phyloP scores from a whole-genome alignment of 2,888 invertebrate species.

The Timema podura region DNA sequence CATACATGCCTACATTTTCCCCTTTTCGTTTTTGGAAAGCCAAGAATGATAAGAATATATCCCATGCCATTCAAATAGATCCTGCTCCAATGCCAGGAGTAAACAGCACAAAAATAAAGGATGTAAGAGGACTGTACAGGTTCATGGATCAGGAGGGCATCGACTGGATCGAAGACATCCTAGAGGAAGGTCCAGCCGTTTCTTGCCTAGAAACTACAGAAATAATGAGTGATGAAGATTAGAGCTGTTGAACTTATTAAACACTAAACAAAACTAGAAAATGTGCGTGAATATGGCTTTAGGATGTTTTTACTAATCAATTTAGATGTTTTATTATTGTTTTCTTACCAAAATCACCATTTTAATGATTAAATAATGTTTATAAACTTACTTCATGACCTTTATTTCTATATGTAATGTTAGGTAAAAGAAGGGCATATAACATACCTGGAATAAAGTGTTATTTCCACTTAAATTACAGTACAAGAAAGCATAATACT shows the following conservation, averaged over 20 bases:
- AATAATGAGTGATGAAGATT: background rate
- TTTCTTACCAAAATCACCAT: background rate
- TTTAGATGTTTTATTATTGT: background rate
- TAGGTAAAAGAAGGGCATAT: background rate
- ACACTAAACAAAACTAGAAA: background rate
- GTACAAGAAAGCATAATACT: background rate
- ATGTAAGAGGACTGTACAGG: background rate
- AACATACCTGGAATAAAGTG: background rate
- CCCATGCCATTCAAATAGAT: slow-evolving; percentile 8
- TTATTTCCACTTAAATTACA: background rate
- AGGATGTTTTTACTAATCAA: background rate
- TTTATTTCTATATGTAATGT: background rate
- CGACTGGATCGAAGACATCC: background rate
- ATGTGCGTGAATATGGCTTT: background rate
- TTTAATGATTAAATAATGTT: background rate
- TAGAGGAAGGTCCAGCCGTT: background rate
- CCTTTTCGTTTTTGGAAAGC: slow-evolving; percentile 9
- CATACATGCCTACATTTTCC: background rate
- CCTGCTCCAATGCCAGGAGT: slow-evolving; percentile 8
- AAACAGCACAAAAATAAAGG: background rate
- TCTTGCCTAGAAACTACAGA: background rate
- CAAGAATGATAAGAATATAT: background rate
- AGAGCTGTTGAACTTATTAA: background rate
- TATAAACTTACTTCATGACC: background rate
- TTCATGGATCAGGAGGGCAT: slow-evolving; percentile 1